Conservation (phyloP, 2,797 vertebrate genomes). For the Melanotaenia boesemani region DNA sequence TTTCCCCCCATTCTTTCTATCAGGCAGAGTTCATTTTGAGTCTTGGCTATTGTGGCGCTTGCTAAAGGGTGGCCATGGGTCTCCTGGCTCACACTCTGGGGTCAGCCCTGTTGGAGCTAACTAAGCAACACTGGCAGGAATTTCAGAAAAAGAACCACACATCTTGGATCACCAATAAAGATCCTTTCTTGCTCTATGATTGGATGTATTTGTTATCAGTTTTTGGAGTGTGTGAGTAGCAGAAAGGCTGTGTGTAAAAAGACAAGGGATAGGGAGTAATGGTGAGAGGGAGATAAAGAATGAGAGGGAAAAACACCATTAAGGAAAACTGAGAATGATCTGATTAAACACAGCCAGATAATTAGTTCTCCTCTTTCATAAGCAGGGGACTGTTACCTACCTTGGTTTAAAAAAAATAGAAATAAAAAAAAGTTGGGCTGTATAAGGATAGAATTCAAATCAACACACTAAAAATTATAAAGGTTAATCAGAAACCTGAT, state of each 20-base stretch:
- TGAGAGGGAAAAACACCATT: not conserved
- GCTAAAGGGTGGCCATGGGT: conserved; percentile 81
- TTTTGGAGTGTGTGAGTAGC: conserved; percentile 41
- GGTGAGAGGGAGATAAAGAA: conserved; percentile 10
- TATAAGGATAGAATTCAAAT: not conserved
- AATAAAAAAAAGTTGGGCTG: conserved; percentile 16
- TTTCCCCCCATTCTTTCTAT: conserved; percentile 49
- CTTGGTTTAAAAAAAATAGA: conserved; percentile 8
- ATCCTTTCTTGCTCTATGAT: conserved; percentile 56
- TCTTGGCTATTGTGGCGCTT: conserved; percentile 80
- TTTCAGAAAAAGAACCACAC: conserved; percentile 74
- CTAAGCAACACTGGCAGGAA: conserved; percentile 64
- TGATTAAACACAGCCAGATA: not conserved
- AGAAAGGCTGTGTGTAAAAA: conserved; percentile 5
- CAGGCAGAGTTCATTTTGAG: conserved; percentile 77
- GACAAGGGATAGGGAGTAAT: conserved; percentile 16
- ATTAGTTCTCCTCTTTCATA: not conserved
- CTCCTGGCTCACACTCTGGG: conserved; percentile 76
- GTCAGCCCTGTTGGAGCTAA: conserved; percentile 74
- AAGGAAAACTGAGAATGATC: not conserved
- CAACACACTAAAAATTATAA: not conserved
- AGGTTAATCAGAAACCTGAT: not conserved
- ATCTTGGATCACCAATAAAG: conserved; percentile 84
- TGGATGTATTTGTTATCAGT: conserved; percentile 47
- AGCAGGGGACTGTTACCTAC: no score